Conservation (phyloP, 1,140 invertebrate species). For the Zaprionus inermis region DNA sequence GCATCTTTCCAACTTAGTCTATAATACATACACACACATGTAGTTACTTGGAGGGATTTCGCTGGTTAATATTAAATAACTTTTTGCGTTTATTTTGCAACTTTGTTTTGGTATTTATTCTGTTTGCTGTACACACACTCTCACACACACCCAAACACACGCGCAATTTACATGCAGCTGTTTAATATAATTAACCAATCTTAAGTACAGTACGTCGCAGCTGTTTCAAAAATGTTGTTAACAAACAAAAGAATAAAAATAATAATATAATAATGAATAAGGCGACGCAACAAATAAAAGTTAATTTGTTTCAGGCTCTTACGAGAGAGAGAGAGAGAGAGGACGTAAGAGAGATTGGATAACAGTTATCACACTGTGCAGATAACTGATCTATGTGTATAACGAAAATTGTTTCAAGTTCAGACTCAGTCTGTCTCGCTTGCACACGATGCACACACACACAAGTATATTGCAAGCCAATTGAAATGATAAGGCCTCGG, state of each 20-base stretch:
- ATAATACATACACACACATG: no score
- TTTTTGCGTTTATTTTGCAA: constrained; percentile 2
- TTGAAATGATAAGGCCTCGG: constrained; percentile 24
- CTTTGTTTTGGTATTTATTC: constrained; percentile 9
- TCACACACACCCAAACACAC: neutral
- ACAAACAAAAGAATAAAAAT: neutral
- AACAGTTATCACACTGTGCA: neutral
- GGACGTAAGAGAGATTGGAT: neutral
- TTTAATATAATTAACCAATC: constrained; percentile 46
- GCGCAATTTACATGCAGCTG: constrained; percentile 39
- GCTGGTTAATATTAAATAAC: constrained; percentile 1
- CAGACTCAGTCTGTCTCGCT: neutral
- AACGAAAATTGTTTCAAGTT: constrained; percentile 4
- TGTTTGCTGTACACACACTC: constrained; percentile 20
- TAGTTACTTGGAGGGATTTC: neutral
- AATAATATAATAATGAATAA: constrained; percentile 1
- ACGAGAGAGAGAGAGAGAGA: neutral
- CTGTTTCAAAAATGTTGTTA: constrained; percentile 39
- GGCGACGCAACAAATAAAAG: constrained; percentile 11
- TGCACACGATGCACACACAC: neutral
- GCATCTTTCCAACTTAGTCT: neutral
- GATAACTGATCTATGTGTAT: neutral
- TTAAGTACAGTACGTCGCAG: constrained; percentile 19
- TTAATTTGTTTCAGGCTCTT: neutral
- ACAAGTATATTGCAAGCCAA: constrained; percentile 7